Evolutionary conservation across 1,140 invertebrate species (phyloP), one percentile per base, ranked within the genome.

Genomic region (Solenopsis fugax): DNA sequence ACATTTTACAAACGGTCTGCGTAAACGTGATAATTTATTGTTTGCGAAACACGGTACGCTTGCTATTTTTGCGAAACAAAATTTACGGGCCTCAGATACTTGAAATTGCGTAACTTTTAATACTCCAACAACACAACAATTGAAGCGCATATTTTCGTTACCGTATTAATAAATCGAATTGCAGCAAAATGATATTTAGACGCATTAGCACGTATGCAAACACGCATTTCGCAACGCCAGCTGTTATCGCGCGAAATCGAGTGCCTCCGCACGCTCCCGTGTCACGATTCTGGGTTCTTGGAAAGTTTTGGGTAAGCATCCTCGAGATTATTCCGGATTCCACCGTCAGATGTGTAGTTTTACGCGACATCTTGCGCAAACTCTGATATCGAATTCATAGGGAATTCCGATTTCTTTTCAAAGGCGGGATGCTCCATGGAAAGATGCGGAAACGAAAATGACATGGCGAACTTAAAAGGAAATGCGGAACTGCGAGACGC

Each of bases 321-420:
- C 18, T 24, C 41, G 52, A 60, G 52, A 82, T 84, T 75, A 84
- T 84, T 73, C 80, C 54, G 34, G 34, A 67, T 54, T 82, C 54
- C 13, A 29, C 21, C 80, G 41, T 16, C 77, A 54, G 77, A 52
- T 67, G 37, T 72, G 54, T 75, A 84, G 80, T 84, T 82, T 82
- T 82, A 60, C 80, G 54, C 54, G 69, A 75, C 52, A 82, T 84
- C 69, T 84, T 75, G 80, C 69, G 80, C 80, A 48, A 75, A 75
- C 80, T 84, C 54, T 56, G 54, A 84, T 84, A 84, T 84, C 69
- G 54, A 60, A 84, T 84, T 84, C 80, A 84, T 75, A 75, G 54
- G 21, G 13, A 75, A 84, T 62, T 58, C 50, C 69, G 56, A 84
- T 84, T 75, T 84, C 80, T 75, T 84, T 60, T 75, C 54, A 84